Evolutionary conservation across 2,888 invertebrate species (phyloP), one percentile per base, ranked within the genome.

Genomic region (Troides helena): DNA sequence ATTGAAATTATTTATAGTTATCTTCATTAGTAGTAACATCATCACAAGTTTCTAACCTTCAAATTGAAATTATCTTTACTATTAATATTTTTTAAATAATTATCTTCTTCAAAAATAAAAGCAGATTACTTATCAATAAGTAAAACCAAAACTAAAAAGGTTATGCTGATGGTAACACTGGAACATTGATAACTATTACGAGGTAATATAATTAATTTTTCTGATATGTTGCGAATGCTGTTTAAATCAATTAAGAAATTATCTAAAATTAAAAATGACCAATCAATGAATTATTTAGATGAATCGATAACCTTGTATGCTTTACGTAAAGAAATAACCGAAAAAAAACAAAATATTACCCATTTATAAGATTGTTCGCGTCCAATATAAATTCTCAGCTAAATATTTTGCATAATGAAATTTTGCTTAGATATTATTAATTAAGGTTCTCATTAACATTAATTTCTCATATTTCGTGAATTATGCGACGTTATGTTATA

Each of bases 401-500:
- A 62, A 64, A 25, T 23, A 57, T 65, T 59, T 58, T 6, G 17
- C 53, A 39, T 58, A 58, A 50, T 36, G 18, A 67, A 62, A 56
- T 23, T 5, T 39, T 39, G 61, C 4, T 57, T 67, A 57, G 53
- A 67, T 68, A 14, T 59, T 63, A 63, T 68, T 68, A 63, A 68
- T 63, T 68, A 68, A 68, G 43, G 36, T 18, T 58, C 30, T 43
- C 8, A 68, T 68, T 68, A 58, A 58, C 68, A 68, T 68, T 57
- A 3, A 63, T 68, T 63, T 68, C 30, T 17, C 68, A 63, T 68
- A 63, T 63, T 21, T 63, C 36, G 62, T 53, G 36, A 36, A 57
- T 62, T 43, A 63, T 59, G 62, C 30, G 58, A 58, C 62, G 46
- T 58, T 63, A 30, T 63, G 68, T 58, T 57, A 62, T 67, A 67